These are phyloP conservation scores for Protomyctophum bolini DNA, from an alignment of 2,113 vertebrate species.

Conservation along the genomic window DNA sequence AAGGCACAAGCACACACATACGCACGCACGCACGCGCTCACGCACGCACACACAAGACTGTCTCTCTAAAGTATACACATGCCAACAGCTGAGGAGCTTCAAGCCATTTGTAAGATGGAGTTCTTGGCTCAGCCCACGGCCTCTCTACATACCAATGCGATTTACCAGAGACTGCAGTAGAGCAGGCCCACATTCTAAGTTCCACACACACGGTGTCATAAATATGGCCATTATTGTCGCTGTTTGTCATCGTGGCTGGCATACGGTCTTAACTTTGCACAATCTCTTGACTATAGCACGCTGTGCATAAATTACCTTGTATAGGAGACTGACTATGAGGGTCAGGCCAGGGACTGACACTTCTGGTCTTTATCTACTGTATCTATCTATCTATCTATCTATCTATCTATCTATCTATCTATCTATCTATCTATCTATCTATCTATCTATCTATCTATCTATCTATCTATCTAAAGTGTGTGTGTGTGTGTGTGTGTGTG, in stretches of 20 bases:
- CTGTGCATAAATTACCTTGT: background rate
- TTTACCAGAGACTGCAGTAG: slow-evolving; percentile 23
- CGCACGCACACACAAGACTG: background rate
- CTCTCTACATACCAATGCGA: slow-evolving; percentile 23
- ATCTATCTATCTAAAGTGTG: no score
- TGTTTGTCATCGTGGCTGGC: slow-evolving; percentile 24
- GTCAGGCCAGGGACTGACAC: no score
- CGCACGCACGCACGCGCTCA: background rate
- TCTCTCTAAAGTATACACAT: no score
- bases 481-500: no score
- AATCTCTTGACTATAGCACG: background rate
- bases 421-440: no score
- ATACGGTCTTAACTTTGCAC: slow-evolving; percentile 8
- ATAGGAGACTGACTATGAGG: background rate
- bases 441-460: no score
- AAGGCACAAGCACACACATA: no score
- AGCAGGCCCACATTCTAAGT: slow-evolving; percentile 12
- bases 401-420: no score
- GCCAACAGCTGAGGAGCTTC: slow-evolving; percentile 13
- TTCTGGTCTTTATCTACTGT: no score
- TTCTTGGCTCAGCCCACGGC: slow-evolving; percentile 8
- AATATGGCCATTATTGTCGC: slow-evolving; percentile 52
- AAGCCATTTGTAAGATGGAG: slow-evolving; percentile 3
- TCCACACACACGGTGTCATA: slow-evolving; percentile 44
- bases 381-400: no score